Conservation (phyloP, 2,113 vertebrate genomes). For the Ptychochromis oligacanthus region DNA sequence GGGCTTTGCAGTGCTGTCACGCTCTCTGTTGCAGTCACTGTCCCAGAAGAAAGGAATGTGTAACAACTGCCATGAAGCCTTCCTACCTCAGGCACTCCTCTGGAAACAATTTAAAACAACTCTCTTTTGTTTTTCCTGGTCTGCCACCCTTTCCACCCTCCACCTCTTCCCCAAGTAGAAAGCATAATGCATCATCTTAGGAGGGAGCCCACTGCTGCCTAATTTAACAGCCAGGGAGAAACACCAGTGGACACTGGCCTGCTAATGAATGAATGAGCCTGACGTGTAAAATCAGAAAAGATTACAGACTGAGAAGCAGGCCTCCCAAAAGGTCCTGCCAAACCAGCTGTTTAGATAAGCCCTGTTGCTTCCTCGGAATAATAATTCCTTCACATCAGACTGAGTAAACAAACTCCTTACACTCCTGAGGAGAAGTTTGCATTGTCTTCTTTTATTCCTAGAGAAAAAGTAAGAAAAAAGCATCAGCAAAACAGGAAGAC, state of each 20-base stretch:
- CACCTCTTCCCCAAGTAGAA: conserved; percentile 43
- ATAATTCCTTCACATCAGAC: conserved; percentile 55
- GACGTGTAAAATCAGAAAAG: conserved; percentile 74
- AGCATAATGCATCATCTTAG: conserved; percentile 68
- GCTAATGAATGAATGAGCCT: conserved; percentile 75
- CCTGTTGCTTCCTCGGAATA: conserved; percentile 59
- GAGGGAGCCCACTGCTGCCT: conserved; percentile 45
- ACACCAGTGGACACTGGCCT: conserved; percentile 57
- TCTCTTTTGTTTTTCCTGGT: conserved; percentile 53
- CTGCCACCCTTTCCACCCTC: conserved; percentile 32
- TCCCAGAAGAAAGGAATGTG: conserved; percentile 60
- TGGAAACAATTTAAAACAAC: conserved; percentile 66
- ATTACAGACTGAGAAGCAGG: conserved; percentile 67
- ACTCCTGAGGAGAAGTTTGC: conserved; percentile 26
- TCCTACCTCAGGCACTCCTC: conserved; percentile 60
- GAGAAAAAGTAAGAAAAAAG: conserved; percentile 12
- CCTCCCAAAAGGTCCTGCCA: conserved; percentile 49
- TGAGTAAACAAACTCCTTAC: conserved; percentile 36
- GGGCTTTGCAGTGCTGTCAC: conserved; percentile 60
- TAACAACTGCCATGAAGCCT: conserved; percentile 57
- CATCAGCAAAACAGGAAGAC: conserved; percentile 2
- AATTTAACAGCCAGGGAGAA: conserved; percentile 65
- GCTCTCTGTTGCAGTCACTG: conserved; percentile 42
- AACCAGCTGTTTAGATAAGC: conserved; percentile 71
- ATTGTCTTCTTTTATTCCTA: conserved; percentile 24